phyloP scores from a whole-genome alignment of 2,888 invertebrate species.

The Cerastis rubricosa region DNA sequence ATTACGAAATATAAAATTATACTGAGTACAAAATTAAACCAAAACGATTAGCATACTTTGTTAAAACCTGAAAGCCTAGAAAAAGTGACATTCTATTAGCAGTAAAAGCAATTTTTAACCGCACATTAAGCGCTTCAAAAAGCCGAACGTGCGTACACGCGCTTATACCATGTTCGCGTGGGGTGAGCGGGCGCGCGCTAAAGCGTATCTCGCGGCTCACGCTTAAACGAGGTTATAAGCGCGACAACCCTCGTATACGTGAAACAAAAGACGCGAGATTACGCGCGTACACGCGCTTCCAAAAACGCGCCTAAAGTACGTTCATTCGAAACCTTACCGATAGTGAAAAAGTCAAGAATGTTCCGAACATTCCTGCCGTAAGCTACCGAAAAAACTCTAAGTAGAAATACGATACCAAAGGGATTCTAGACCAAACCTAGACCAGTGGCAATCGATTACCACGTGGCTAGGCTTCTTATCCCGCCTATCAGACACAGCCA shows the following conservation, averaged over 20 bases:
- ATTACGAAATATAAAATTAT: neutral
- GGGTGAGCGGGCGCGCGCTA: neutral
- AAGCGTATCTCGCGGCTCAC: no score
- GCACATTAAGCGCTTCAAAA: no score
- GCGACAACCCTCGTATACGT: neutral
- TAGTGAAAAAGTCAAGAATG: neutral
- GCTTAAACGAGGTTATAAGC: neutral
- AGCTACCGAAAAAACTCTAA: neutral
- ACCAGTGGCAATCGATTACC: neutral
- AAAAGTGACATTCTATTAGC: neutral
- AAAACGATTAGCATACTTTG: neutral
- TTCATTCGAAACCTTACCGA: neutral
- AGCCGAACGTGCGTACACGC: neutral
- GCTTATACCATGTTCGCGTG: neutral
- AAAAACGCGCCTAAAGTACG: neutral
- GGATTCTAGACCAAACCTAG: neutral
- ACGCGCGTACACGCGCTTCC: neutral
- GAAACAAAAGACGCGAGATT: neutral
- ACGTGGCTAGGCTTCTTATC: neutral
- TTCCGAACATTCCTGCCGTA: neutral
- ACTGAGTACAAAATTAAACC: neutral
- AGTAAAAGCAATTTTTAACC: neutral
- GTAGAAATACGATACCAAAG: neutral
- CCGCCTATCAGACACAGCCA: neutral
- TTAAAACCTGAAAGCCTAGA: neutral